Evolutionary conservation across 2,888 invertebrate species (phyloP).

Genomic region (Folsomia candida): DNA sequence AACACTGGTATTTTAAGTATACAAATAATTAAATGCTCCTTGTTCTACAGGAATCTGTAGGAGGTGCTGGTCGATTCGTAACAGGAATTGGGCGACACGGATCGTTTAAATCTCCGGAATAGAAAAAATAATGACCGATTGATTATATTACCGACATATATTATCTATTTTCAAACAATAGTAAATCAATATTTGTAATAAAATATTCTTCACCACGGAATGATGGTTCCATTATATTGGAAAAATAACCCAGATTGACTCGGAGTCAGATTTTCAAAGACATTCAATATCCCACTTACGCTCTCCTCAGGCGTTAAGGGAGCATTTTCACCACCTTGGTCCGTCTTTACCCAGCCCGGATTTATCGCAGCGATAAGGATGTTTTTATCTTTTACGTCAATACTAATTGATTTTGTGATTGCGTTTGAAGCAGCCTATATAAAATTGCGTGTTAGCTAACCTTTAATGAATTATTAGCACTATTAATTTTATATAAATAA

Average conservation of each 20-base stretch:
- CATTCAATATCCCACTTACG: conserved; percentile 64
- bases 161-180: not conserved
- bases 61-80: conserved; percentile 68
- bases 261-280: conserved; percentile 64
- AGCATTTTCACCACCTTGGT: conserved; percentile 80
- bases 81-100: conserved; percentile 69
- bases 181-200: not conserved
- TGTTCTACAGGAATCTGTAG: conserved; percentile 62
- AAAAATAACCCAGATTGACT: conserved; percentile 72
- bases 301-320: conserved; percentile 70
- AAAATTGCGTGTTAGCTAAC: too few relatives aligned
- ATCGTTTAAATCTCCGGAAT: conserved; percentile 55
- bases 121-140: not conserved
- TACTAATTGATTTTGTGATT: conserved; percentile 77
- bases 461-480: conserved; percentile 49
- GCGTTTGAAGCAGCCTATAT: conserved; percentile 81
- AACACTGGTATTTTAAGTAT: too few relatives aligned
- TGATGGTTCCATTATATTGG: conserved; percentile 70
- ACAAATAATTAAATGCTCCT: too few relatives aligned
- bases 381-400: conserved; percentile 71
- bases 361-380: conserved; percentile 75
- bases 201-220: conserved; percentile 66
- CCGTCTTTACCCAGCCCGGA: conserved; percentile 89
- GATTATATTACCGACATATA: not conserved
- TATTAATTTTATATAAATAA: conserved; percentile 10